Evolutionary conservation across 1,140 invertebrate genomes (phyloP).

Genomic region (Meteorus sp.): DNA sequence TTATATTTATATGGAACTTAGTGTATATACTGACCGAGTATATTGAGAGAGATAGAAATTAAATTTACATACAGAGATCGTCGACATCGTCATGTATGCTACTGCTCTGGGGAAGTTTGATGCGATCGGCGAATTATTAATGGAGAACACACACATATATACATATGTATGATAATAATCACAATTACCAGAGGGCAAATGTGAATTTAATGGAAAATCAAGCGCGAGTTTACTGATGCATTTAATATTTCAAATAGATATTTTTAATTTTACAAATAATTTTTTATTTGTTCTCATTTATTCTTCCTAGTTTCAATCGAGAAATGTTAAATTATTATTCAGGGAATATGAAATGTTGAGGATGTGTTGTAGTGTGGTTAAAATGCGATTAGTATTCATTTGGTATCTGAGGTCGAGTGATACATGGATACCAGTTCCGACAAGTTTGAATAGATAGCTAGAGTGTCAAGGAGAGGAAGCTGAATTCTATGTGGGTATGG

Average conservation of each 20-base stretch:
- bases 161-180: constrained; percentile 22
- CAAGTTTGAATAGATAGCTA: background rate
- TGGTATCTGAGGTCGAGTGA: too few species aligned
- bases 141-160: constrained; percentile 20
- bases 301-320: too few species aligned
- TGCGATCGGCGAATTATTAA: constrained; percentile 30
- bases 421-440: too few species aligned
- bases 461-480: constrained; percentile 24
- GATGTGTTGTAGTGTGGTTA: too few species aligned
- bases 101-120: background rate
- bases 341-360: too few species aligned
- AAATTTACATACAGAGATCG: constrained; percentile 34
- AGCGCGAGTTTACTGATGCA: background rate
- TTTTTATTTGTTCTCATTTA: too few species aligned
- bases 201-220: background rate
- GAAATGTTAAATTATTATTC: too few species aligned
- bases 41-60: constrained; percentile 27
- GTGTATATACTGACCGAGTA: too few species aligned
- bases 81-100: constrained; percentile 16
- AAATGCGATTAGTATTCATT: too few species aligned
- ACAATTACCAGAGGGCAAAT: constrained; percentile 12
- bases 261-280: too few species aligned
- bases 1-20: too few species aligned
- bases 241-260: too few species aligned
- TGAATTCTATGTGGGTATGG: constrained; percentile 7